phyloP scores from a whole-genome alignment of 1,140 invertebrate genomes.

The Maniola jurtina region DNA sequence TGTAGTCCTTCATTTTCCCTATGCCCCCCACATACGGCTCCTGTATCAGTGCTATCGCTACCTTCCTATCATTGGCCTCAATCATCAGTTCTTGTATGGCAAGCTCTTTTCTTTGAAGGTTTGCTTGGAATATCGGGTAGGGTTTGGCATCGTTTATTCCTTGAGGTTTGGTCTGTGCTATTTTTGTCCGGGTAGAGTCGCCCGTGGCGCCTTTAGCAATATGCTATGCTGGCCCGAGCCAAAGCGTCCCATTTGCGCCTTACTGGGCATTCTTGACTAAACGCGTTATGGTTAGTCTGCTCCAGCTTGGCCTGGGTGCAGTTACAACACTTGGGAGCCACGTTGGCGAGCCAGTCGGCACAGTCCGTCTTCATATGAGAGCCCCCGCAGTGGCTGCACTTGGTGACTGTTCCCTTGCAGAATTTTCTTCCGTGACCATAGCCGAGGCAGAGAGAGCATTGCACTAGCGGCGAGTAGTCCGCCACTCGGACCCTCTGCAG shows the following conservation, averaged over 20 bases:
- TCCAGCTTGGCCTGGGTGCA: background rate
- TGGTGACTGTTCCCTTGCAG: conserved; percentile 11
- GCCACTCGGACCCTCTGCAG: background rate
- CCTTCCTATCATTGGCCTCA: background rate
- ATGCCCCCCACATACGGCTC: conserved; percentile 23
- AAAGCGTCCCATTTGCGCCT: conserved; percentile 14
- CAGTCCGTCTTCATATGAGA: conserved; percentile 7
- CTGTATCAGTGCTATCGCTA: conserved; percentile 14
- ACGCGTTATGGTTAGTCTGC: conserved; percentile 10
- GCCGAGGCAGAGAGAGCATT: conserved; percentile 1
- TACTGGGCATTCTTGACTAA: conserved; percentile 14
- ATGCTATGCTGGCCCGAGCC: conserved; percentile 16
- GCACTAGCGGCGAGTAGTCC: conserved; percentile 15
- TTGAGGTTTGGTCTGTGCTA: too few species aligned
- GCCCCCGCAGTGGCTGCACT: conserved; percentile 25
- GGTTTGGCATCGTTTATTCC: too few species aligned
- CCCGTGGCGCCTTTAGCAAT: conserved; percentile 25
- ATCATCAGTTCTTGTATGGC: conserved; percentile 21
- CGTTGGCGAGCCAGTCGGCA: background rate
- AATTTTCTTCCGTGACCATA: conserved; percentile 20
- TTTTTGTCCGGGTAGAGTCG: background rate
- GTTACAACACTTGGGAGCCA: conserved; percentile 15
- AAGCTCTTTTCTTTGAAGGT: conserved; percentile 20
- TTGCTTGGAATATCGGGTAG: conserved; percentile 4
- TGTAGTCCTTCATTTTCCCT: background rate